Conservation (phyloP, 2,113 vertebrate species). For the Tringa solitaria region DNA sequence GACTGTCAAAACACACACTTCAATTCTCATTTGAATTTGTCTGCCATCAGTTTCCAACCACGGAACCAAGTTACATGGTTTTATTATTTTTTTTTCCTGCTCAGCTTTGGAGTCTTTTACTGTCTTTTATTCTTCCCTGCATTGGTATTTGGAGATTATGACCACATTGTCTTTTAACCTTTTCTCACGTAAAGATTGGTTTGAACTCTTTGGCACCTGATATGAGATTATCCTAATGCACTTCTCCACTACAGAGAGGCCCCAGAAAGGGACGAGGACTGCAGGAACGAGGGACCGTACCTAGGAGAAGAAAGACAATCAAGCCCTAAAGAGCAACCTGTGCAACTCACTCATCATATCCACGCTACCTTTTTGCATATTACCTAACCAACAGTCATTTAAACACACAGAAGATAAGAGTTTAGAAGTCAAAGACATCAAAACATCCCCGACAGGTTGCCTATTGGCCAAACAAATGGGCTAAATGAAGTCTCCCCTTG, state of each 20-base stretch:
- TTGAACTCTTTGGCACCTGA: conserved; percentile 4
- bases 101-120: conserved; percentile 9
- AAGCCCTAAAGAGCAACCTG: background rate
- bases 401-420: background rate
- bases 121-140: background rate
- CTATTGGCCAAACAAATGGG: background rate
- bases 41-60: conserved; percentile 2
- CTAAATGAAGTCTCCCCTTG: background rate
- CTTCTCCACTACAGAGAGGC: background rate
- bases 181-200: background rate
- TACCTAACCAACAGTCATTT: rapidly evolving
- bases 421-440: background rate
- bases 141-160: conserved; percentile 8
- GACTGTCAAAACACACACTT: conserved; percentile 48
- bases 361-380: background rate
- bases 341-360: rapidly evolving
- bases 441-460: rapidly evolving
- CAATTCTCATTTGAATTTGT: conserved; percentile 42
- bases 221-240: background rate
- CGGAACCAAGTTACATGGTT: background rate
- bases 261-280: background rate
- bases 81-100: background rate
- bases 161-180: conserved; percentile 36
- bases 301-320: background rate
- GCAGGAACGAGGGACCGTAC: rapidly evolving